Evolutionary conservation across 2,888 invertebrate genomes (phyloP).

Genomic region (Mycogona germanica): DNA sequence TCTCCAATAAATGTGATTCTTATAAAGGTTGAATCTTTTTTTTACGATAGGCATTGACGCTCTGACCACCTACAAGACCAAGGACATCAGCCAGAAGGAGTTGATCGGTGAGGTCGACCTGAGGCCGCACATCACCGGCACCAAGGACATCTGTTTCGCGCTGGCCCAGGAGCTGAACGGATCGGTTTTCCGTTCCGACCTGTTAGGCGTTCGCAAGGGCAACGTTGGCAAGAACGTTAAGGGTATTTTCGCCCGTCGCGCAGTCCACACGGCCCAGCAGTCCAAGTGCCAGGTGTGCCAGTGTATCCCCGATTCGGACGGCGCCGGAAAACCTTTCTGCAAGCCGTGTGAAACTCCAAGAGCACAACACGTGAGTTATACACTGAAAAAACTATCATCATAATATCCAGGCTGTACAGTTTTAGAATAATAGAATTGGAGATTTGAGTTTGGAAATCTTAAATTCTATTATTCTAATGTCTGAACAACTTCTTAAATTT

Average conservation of each 20-base stretch:
- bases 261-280: constrained; percentile 30
- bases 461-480: too few species aligned
- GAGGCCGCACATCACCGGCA: constrained; percentile 5
- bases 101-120: constrained; percentile 20
- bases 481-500: too few species aligned
- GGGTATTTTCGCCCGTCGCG: constrained; percentile 22
- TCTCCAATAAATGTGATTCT: too few species aligned
- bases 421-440: too few species aligned
- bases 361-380: neutral
- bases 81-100: constrained; percentile 20
- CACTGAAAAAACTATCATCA: too few species aligned
- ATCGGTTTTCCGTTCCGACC: constrained; percentile 47
- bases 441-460: too few species aligned
- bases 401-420: too few species aligned
- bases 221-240: constrained; percentile 15
- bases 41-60: constrained; percentile 22
- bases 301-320: constrained; percentile 35
- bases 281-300: constrained; percentile 37
- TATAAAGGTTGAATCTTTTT: too few species aligned
- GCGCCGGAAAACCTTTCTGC: constrained; percentile 34
- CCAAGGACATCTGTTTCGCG: constrained; percentile 51
- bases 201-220: neutral
- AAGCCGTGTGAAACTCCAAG: constrained; percentile 29
- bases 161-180: constrained; percentile 53
- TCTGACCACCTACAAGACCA: constrained; percentile 19